Conservation (phyloP, 1,140 invertebrate genomes). For the Hetaerina americana region DNA sequence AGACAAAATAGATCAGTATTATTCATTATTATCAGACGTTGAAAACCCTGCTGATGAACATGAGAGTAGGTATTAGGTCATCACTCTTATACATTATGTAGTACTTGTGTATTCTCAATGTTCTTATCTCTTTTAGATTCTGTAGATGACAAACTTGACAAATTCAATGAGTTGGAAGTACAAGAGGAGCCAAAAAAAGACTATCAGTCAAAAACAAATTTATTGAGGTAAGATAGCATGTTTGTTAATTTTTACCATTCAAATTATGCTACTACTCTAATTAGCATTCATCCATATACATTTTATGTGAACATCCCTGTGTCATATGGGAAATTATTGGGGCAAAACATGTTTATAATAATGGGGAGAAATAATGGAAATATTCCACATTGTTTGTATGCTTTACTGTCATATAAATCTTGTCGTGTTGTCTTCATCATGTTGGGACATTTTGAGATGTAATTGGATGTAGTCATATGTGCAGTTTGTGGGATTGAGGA, state of each 20-base stretch:
- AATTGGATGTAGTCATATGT: too few species aligned
- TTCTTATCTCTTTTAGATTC: conserved; percentile 19
- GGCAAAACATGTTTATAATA: too few species aligned
- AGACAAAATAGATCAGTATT: conserved; percentile 83
- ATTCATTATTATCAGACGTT: conserved; percentile 58
- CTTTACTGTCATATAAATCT: too few species aligned
- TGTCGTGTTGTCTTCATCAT: too few species aligned
- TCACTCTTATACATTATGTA: conserved; percentile 23
- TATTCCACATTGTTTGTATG: too few species aligned
- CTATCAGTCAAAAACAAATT: conserved; percentile 47
- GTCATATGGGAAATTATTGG: too few species aligned
- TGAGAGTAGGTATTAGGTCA: conserved; percentile 48
- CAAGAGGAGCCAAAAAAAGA: conserved; percentile 45
- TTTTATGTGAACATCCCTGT: too few species aligned
- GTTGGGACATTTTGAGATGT: too few species aligned
- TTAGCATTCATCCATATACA: too few species aligned
- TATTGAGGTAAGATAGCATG: conserved; percentile 33
- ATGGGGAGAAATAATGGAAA: too few species aligned
- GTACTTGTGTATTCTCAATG: conserved; percentile 1
- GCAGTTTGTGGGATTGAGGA: too few species aligned
- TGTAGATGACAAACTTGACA: conserved; percentile 36
- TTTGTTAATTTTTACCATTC: neutral
- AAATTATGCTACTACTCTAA: too few species aligned
- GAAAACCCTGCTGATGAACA: conserved; percentile 40
- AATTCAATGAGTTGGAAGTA: conserved; percentile 39